These are phyloP conservation scores for Myrmecophaga tridactyla DNA, from an alignment of 2,113 vertebrate species.

Conservation along the genomic window DNA sequence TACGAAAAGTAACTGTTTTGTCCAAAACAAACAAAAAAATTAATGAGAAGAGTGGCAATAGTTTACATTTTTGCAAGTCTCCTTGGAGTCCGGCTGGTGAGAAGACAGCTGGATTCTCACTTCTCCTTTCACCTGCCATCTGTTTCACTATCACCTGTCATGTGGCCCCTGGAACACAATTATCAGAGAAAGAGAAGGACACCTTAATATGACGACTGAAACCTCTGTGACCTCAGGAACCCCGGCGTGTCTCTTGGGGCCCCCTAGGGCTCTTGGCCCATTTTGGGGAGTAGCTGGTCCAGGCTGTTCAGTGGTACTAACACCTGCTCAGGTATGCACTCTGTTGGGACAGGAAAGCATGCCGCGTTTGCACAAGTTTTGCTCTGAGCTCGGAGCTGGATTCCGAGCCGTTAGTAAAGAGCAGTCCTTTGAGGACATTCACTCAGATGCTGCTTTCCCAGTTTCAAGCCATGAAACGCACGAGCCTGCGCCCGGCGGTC, in stretches of 20 bases:
- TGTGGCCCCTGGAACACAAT: accelerated
- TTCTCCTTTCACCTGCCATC: neutral
- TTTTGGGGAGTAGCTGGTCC: neutral
- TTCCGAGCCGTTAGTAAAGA: neutral
- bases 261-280: neutral
- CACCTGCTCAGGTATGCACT: too few relatives aligned
- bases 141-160: neutral
- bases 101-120: neutral
- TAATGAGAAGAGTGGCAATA: neutral
- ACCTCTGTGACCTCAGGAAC: neutral
- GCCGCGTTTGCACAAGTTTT: too few relatives aligned
- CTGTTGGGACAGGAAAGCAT: neutral
- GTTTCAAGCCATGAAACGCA: neutral
- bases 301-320: neutral
- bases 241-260: too few relatives aligned
- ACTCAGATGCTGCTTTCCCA: accelerated
- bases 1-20: neutral
- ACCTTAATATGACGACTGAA: neutral
- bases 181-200: neutral
- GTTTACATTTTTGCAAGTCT: neutral
- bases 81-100: neutral
- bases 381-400: neutral
- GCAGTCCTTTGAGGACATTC: neutral
- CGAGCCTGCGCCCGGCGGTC: neutral
- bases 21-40: neutral